These are phyloP conservation scores for Stichopus chloronotus DNA, from an alignment of 35 echinoderm and acorn worm genomes.

Conservation along the genomic window DNA sequence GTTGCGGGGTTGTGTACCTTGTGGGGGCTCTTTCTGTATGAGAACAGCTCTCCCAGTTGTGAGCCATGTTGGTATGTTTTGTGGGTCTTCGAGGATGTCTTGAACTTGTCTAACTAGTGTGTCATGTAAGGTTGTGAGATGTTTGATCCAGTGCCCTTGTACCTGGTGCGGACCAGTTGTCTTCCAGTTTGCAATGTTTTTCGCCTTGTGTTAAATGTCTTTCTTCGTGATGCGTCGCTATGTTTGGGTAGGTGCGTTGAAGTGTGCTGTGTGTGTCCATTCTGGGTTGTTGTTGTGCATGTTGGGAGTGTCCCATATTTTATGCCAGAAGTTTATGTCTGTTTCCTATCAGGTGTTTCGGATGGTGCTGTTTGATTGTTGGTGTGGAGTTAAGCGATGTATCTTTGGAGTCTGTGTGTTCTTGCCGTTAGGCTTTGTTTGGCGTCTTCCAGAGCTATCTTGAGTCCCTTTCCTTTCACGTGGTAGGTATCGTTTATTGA, in stretches of 20 bases:
- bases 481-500: neutral
- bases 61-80: too few relatives aligned
- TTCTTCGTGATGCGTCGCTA: neutral
- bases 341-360: too few relatives aligned
- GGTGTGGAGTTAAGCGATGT: too few relatives aligned
- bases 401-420: neutral
- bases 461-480: slow-evolving; percentile 7
- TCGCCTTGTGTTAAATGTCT: neutral
- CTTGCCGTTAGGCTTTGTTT: neutral
- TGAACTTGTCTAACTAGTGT: neutral
- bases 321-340: neutral
- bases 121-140: too few relatives aligned
- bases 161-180: too few relatives aligned
- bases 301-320: neutral
- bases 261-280: too few relatives aligned
- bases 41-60: too few relatives aligned
- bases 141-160: neutral
- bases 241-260: neutral
- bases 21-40: too few relatives aligned
- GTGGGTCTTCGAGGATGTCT: too few relatives aligned
- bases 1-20: neutral
- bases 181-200: slow-evolving; percentile 13
- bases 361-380: neutral
- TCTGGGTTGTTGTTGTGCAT: slow-evolving; percentile 19
- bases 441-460: too few relatives aligned